Conservation (phyloP, 2,113 vertebrate genomes). For the Cichladusa arquata region DNA sequence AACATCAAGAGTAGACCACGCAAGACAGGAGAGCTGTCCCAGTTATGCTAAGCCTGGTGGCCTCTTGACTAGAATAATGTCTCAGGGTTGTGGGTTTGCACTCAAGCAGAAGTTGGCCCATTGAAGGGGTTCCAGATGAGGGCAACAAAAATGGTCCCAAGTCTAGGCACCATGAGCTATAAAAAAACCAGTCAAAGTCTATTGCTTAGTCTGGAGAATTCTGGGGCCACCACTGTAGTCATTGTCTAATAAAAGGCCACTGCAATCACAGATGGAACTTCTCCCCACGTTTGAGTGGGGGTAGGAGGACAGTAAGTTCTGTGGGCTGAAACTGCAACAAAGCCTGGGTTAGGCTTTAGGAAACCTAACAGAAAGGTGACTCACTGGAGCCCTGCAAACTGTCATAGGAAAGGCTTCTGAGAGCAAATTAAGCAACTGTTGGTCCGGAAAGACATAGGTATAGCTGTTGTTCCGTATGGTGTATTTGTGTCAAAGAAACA, state of each 20-base stretch:
- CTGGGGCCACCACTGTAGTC: too few species aligned
- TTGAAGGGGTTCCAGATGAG: not conserved
- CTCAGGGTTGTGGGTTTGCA: not conserved
- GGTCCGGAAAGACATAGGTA: not conserved
- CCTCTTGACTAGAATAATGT: not conserved
- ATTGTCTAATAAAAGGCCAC: not conserved
- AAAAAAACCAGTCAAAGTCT: not conserved
- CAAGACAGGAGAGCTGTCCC: not conserved
- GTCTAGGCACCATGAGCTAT: not conserved
- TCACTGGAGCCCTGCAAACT: not conserved
- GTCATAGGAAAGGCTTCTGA: not conserved
- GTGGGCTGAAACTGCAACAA: not conserved
- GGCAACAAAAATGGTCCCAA: not conserved
- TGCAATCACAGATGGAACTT: not conserved
- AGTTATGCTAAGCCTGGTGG: rapidly evolving
- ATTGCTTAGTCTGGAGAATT: not conserved
- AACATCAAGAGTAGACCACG: not conserved
- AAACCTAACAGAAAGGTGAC: not conserved
- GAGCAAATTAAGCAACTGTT: not conserved
- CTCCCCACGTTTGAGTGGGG: not conserved
- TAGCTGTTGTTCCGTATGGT: not conserved
- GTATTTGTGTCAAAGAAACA: not conserved
- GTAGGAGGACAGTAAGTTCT: not conserved
- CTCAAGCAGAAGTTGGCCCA: not conserved
- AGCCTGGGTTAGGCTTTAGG: not conserved